Base-by-base conservation (phyloP, 1,140 invertebrate species). In the Ditylenchus dipsaci region DNA sequence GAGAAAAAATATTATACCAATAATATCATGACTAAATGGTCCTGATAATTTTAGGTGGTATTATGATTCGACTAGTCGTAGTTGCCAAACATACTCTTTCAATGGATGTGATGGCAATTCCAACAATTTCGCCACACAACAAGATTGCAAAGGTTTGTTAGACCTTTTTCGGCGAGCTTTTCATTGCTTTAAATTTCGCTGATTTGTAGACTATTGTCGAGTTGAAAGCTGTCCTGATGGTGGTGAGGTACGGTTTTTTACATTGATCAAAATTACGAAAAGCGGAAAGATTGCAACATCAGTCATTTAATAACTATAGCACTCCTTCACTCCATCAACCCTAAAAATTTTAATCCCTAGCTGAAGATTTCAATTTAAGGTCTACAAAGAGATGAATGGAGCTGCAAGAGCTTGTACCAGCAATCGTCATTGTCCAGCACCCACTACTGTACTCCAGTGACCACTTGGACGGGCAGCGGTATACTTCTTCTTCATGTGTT, bases 91-190 rank as follows among this genome's bases (percentile, higher is more conserved):
- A 0, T 81, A 71, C 61, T 81, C 79, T 5, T 81, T 81, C 75
- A 81, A 83, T 64, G 81, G 81, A n/a, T 81, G 79, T 61, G 79
- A 81, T 69, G 79, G 79, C 43, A 81, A 81, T 62, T 77, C 73
- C n/a, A 81, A 81, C 64, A 81, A 81, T 57, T 75, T 75, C 60
- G 79, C 79, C 45, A 81, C 79, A 1, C 79, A 81, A 71, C 79
- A 81, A 69, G 79, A 82, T 59, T 82, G 79, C 63, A 76, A 76
- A 53, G 33, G 33, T 38, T 11, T 3, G 33, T 59, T 78, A 82
- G 59, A 82, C 79, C 66, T 56, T 78, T 19, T 79, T 80, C 1
- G 78, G 81, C 47, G 71, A 67, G 33, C 38, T 17, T 42, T 57
- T 19, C 29, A 68, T 67, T 19, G 27, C 17, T 1, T 0, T 27